A percentile compares a stretch with the other conserved stretches of the same genome.
These are phyloP conservation scores for Hypomecis punctinalis DNA, from an alignment of 2,888 invertebrate genomes.

Conservation along the genomic window DNA sequence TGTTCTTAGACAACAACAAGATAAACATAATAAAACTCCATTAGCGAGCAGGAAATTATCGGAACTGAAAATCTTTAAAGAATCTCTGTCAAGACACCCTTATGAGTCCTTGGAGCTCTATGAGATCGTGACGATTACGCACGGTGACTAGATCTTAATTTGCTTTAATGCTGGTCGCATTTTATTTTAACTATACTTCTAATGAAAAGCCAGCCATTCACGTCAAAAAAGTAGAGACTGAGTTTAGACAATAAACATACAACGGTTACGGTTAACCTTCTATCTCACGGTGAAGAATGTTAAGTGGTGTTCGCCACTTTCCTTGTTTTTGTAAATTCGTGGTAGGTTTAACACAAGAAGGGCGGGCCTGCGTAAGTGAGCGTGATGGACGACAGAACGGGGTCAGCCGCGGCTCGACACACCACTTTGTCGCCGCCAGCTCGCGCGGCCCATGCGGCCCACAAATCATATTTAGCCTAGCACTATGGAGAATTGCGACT, in stretches of 20 bases:
- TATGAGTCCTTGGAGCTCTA: slow-evolving; percentile 10
- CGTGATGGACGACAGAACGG: slow-evolving; percentile 60
- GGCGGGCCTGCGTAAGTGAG: slow-evolving; percentile 47
- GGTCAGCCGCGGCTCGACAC: slow-evolving; percentile 61
- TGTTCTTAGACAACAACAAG: slow-evolving; percentile 11
- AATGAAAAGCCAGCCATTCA: neutral
- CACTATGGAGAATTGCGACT: slow-evolving; percentile 69
- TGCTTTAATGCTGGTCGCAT: slow-evolving; percentile 15
- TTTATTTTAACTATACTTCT: slow-evolving; percentile 3
- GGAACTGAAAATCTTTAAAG: slow-evolving; percentile 10
- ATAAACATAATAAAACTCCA: slow-evolving; percentile 20
- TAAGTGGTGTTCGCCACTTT: slow-evolving; percentile 19
- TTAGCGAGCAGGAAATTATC: slow-evolving; percentile 24
- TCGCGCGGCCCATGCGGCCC: slow-evolving; percentile 65
- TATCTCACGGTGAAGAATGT: slow-evolving; percentile 16
- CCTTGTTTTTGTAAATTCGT: slow-evolving; percentile 18
- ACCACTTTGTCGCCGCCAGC: slow-evolving; percentile 62
- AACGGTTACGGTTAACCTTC: slow-evolving; percentile 15
- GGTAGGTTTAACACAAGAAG: slow-evolving; percentile 45
- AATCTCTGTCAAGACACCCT: slow-evolving; percentile 20
- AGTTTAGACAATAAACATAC: slow-evolving; percentile 6
- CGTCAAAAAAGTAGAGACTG: neutral
- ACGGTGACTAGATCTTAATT: slow-evolving; percentile 27
- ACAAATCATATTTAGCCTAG: slow-evolving; percentile 79
- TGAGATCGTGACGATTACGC: slow-evolving; percentile 28